Evolutionary conservation across 2,797 vertebrate genomes (phyloP).

Genomic region (Rhincodon typus): DNA sequence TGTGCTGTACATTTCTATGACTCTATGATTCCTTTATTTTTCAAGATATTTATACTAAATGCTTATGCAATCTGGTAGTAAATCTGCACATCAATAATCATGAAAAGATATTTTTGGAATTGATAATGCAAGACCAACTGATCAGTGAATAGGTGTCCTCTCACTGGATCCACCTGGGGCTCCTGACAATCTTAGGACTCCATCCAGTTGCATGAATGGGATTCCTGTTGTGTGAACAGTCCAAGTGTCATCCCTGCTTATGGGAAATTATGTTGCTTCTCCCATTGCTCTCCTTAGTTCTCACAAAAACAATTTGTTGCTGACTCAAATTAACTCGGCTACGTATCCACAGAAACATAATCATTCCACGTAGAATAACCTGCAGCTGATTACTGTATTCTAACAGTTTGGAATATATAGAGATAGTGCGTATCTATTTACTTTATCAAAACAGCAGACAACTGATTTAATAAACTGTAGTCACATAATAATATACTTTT

Average conservation of each 20-base stretch:
- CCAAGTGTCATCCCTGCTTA: background rate
- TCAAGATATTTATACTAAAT: background rate
- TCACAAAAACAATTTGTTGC: background rate
- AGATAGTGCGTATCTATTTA: background rate
- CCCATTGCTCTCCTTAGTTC: background rate
- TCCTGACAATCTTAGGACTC: background rate
- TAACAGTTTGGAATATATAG: background rate
- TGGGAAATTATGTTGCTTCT: background rate
- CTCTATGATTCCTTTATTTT: background rate
- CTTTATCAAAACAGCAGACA: background rate
- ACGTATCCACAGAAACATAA: background rate
- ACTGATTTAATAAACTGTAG: background rate
- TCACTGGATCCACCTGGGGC: background rate
- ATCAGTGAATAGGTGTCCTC: background rate
- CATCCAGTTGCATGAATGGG: background rate
- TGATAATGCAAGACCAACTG: background rate
- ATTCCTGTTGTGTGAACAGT: background rate
- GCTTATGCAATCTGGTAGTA: background rate
- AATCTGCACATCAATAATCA: background rate
- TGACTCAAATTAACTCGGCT: background rate
- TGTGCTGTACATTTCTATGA: too few relatives aligned
- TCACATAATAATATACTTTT: background rate
- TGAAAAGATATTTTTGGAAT: background rate
- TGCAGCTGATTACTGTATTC: background rate
- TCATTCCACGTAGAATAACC: background rate